Evolutionary conservation across 2,888 invertebrate genomes (phyloP), one percentile per base, ranked within the genome.

Genomic region (Oegoconia quadripuncta): DNA sequence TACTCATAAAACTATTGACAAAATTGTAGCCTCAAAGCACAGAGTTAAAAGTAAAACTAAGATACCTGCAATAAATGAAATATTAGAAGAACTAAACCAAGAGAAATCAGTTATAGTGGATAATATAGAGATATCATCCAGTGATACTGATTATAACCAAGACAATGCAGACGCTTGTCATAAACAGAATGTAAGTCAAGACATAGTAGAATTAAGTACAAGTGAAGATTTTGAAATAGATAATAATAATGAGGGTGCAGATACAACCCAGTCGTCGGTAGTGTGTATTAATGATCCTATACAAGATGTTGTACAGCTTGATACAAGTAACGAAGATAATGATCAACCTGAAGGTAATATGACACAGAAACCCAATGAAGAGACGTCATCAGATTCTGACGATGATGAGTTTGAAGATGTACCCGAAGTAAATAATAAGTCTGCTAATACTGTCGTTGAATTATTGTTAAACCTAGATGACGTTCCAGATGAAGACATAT

Each of bases 1-100:
- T 55, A 92, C 93, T 32, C 90, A 92, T 48, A 90, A 89, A 46
- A 91, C 93, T 62, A 92, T 95, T 44, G 75, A 88, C 20, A 79
- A 89, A 53, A 88, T 93, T 39, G 77, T 92, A 46, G 49, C 56
- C 26, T 50, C 58, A 25, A 72, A 65, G 46, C 48, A 41, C 41
- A 50, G 35, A 13, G 41, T 39, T 25, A 76, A 69, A 57, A 52
- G 37, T 28, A 76, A 73, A 63, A 29, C 39, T 9, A 74, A 66
- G 40, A 41, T 47, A 22, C 51, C 59, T 6, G 67, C 63, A 44
- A 46, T 78, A n/a, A 62, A 79, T 50, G 52, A 74, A 45, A 74
- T 84, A 42, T 55, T 84, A 44, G 63, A 79, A 42, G 80, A 86
- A 50, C 60, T 87, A 13, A 65, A 77, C 46, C 63, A 67, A 31